Conservation (phyloP, 2,113 vertebrate genomes). For the Elephantulus edwardii region DNA sequence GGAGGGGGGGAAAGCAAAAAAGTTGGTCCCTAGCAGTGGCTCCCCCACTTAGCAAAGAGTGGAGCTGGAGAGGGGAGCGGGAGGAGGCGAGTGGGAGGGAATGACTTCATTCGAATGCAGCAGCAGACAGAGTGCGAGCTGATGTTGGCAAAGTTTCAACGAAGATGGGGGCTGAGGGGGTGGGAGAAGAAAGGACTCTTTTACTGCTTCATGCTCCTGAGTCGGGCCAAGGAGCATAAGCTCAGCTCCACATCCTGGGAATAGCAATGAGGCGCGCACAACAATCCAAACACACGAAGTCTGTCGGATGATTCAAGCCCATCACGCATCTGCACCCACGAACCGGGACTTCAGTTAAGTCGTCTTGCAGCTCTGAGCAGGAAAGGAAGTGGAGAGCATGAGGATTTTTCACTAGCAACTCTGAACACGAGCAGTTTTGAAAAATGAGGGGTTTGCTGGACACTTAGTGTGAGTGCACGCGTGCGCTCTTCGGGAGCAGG, state of each 20-base stretch:
- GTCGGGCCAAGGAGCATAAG: slow-evolving; percentile 87
- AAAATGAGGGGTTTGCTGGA: slow-evolving; percentile 83
- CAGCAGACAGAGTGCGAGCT: slow-evolving; percentile 85
- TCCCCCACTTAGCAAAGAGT: slow-evolving; percentile 65
- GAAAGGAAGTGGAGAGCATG: slow-evolving; percentile 82
- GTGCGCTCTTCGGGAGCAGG: slow-evolving; percentile 62
- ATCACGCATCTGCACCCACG: slow-evolving; percentile 83
- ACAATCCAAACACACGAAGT: slow-evolving; percentile 86
- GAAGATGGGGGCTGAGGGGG: slow-evolving; percentile 86
- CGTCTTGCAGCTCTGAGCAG: slow-evolving; percentile 83
- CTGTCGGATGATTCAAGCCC: slow-evolving; percentile 86
- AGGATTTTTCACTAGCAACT: slow-evolving; percentile 87
- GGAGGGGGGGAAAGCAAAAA: slow-evolving; percentile 40
- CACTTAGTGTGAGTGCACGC: slow-evolving; percentile 78
- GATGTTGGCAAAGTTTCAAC: slow-evolving; percentile 90
- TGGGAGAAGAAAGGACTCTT: slow-evolving; percentile 88
- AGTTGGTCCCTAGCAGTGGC: slow-evolving; percentile 67
- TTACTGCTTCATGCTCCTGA: slow-evolving; percentile 87
- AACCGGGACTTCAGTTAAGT: slow-evolving; percentile 87
- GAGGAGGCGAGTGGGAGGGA: slow-evolving; percentile 71
- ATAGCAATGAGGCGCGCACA: slow-evolving; percentile 89
- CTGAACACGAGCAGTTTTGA: slow-evolving; percentile 81
- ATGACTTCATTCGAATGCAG: slow-evolving; percentile 86
- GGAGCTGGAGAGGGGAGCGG: slow-evolving; percentile 48
- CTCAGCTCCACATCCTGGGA: slow-evolving; percentile 86